phyloP scores from a whole-genome alignment of 2,888 invertebrate genomes.

The Ethmia dodecea region DNA sequence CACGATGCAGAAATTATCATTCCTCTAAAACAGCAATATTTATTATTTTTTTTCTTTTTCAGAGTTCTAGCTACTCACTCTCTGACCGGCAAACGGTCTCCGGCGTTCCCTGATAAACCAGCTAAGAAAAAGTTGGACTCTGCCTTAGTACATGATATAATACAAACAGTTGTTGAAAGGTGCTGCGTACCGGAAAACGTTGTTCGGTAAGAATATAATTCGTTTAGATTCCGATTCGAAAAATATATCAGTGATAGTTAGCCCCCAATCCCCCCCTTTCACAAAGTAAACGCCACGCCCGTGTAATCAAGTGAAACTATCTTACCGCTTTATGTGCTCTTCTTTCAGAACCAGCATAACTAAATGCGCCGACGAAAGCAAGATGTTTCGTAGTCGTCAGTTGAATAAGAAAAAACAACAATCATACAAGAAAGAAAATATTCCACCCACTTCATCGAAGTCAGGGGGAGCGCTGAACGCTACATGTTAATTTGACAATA shows the following conservation, averaged over 20 bases:
- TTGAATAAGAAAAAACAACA: constrained; percentile 29
- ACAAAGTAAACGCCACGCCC: background rate
- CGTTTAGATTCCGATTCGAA: too few species aligned
- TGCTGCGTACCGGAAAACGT: constrained; percentile 43
- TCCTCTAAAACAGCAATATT: too few species aligned
- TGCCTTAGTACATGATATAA: constrained; percentile 66
- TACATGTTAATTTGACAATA: too few species aligned
- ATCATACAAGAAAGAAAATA: constrained; percentile 7
- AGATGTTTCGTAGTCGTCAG: constrained; percentile 63
- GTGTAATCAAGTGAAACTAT: background rate
- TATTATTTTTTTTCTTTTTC: constrained; percentile 14
- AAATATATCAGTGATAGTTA: background rate
- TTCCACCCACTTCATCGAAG: background rate
- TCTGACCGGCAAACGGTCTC: constrained; percentile 76
- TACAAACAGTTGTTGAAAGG: constrained; percentile 62
- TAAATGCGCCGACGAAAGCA: constrained; percentile 79
- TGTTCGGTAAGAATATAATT: constrained; percentile 45
- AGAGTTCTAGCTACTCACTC: constrained; percentile 71
- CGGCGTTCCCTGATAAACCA: constrained; percentile 58
- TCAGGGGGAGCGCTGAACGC: too few species aligned
- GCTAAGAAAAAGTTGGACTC: constrained; percentile 61
- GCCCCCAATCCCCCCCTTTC: background rate
- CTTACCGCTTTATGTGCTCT: background rate
- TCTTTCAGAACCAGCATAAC: constrained; percentile 70
- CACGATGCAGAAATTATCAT: too few species aligned